Evolutionary conservation across 2,797 vertebrate species (phyloP).

Genomic region (Sarcophilus harrisii): DNA sequence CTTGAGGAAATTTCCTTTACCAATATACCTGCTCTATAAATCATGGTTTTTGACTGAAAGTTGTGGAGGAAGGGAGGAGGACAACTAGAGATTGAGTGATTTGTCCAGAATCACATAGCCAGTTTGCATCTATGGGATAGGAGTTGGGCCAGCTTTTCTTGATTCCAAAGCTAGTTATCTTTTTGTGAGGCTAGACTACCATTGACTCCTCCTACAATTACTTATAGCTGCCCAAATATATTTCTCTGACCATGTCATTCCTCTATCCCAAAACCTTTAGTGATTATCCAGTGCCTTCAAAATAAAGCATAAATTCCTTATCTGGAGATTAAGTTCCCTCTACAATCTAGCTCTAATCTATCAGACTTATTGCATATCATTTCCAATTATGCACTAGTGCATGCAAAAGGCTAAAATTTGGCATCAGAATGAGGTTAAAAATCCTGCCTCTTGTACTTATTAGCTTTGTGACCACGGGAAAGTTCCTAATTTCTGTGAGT

Average conservation of each 20-base stretch:
- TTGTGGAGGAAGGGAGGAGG: no score
- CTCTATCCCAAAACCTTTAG: not conserved
- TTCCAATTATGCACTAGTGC: not conserved
- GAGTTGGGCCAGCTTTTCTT: not conserved
- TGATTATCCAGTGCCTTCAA: not conserved
- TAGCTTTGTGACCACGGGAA: not conserved
- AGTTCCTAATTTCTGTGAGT: not conserved
- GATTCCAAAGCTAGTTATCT: not conserved
- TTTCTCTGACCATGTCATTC: not conserved
- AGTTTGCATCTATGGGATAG: not conserved
- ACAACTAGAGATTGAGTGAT: no score
- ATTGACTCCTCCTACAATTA: not conserved
- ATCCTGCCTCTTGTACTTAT: not conserved
- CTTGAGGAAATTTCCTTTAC: no score
- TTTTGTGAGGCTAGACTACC: not conserved
- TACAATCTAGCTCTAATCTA: not conserved
- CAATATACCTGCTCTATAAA: no score
- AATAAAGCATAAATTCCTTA: not conserved
- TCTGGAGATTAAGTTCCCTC: not conserved
- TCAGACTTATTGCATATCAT: not conserved
- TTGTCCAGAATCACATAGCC: no score
- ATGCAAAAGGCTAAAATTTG: not conserved
- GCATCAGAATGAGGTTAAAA: not conserved
- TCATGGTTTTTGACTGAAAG: no score
- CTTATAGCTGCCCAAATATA: not conserved